phyloP scores from a whole-genome alignment of 2,797 vertebrate genomes.

The Phataginus tetradactyla region DNA sequence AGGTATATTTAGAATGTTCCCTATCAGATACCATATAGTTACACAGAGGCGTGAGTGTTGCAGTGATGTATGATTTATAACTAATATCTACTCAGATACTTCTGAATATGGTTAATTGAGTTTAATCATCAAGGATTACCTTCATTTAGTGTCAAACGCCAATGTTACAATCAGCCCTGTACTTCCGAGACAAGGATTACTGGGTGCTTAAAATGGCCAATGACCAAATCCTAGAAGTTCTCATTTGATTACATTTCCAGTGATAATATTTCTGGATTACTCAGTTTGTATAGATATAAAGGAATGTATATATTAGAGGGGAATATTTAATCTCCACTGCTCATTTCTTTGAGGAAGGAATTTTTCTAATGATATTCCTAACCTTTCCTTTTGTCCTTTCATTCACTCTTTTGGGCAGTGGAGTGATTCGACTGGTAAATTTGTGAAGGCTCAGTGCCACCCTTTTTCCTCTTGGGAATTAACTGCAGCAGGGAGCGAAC shows the following conservation, averaged over 20 bases:
- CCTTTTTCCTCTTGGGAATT: not conserved
- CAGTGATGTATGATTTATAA: not conserved
- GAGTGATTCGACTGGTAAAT: not conserved
- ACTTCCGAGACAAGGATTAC: not conserved
- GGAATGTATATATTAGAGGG: not conserved
- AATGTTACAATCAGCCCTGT: not conserved
- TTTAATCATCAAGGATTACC: not conserved
- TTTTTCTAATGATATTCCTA: not conserved
- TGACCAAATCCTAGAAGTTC: not conserved
- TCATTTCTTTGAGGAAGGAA: not conserved
- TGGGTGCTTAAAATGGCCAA: not conserved
- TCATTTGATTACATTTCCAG: not conserved
- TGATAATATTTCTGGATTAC: not conserved
- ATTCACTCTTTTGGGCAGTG: not conserved
- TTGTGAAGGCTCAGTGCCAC: not conserved
- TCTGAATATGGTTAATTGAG: not conserved
- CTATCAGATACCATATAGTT: not conserved
- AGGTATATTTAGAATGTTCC: not conserved
- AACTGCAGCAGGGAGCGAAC: not conserved
- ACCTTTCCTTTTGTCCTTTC: not conserved
- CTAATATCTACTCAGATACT: not conserved
- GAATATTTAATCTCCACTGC: not conserved
- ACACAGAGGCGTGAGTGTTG: not conserved
- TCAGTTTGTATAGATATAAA: not conserved
- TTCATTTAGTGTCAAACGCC: not conserved